Evolutionary conservation across 2,888 invertebrate species (phyloP), one percentile per base, ranked within the genome.

Genomic region (Matsumyia berberina): DNA sequence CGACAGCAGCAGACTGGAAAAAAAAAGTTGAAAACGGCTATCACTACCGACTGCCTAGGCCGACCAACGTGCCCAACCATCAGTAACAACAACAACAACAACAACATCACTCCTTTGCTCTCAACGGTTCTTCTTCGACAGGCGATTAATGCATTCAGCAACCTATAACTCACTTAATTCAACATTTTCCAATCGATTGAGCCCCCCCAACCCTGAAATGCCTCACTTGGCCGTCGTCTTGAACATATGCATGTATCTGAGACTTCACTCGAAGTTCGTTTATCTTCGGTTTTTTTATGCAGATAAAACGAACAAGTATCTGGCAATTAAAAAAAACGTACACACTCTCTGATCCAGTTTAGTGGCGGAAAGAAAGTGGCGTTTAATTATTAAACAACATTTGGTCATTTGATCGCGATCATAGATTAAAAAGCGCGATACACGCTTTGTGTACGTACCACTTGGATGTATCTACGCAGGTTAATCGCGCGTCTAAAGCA

Each of bases 281-380:
- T 46, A 62, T 62, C 62, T 62, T 19, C 1, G 4, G 1, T 4
- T 46, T 55, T 17, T 33, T 31, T 53, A 55, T 55, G 69, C 69
- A 55, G 67, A 31, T 58, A 19, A 35, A 46, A 11, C 57, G 44
- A 29, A 69, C 57, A 31, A 55, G 57, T 44, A 46, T 46, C 46
- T 46, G 42, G 33, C 35, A 57, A 76, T 67, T 76, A 49, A 42
- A 49, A 53, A 44, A 58, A 70, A 49, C 4, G 19, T 46, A 57
- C 24, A 76, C 60, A 77, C 72, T 60, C 58, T 66, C 53, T 66
- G 72, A 82, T 72, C 72, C 78, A 78, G 82, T 66, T 77, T 64
- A 73, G n/a, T n/a, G n/a, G 60, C 73, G 83, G 83, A 83, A 83
- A 73, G 83, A 83, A 83, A 83, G 83, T 79, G 83, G 73, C 79